Evolutionary conservation across 2,888 invertebrate species (phyloP), one percentile per base, ranked within the genome.

Genomic region (Agrochola circellaris): DNA sequence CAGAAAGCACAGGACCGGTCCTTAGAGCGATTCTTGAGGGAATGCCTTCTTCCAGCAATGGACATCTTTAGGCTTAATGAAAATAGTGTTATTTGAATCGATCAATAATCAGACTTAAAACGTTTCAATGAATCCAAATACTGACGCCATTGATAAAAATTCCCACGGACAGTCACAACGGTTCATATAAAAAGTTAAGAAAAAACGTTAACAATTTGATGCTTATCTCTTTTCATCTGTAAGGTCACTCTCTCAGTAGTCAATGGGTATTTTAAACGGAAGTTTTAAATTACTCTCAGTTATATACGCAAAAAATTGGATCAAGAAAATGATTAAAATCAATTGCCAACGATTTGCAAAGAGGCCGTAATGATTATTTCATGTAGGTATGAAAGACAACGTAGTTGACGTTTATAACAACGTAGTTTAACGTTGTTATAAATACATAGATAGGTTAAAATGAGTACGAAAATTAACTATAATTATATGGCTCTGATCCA

Each of bases 131-230:
- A 17, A 5, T 34, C 23, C 58, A 30, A 79, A 76, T 60, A 20
- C 67, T 6, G 30, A 78, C n/a, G 13, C n/a, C 58, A 70, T 51
- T 70, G 13, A 79, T 77, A 61, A 62, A 34, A 60, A 42, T 77
- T 79, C 77, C 60, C 77, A 77, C 77, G 71, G 42, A 23, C 34
- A 51, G 30, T 60, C 30, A 76, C n/a, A 77, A 85, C 83, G 86
- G 87, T 79, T 76, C 73, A 48, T 73, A 80, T 58, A 87, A 86
- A 90, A 86, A 83, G 73, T 77, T 42, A 51, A 79, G 73, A 82
- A 83, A 88, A 88, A 88, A 88, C 73, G 72, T 60, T 61, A 65
- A 67, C 72, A 71, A 82, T 75, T 71, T 71, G 60, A 71, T 61
- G 26, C 15, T 71, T 77, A 71, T 60, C 77, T 51, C 38, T 70